Conservation (phyloP, 2,888 invertebrate species). For the Laothoe populi region DNA sequence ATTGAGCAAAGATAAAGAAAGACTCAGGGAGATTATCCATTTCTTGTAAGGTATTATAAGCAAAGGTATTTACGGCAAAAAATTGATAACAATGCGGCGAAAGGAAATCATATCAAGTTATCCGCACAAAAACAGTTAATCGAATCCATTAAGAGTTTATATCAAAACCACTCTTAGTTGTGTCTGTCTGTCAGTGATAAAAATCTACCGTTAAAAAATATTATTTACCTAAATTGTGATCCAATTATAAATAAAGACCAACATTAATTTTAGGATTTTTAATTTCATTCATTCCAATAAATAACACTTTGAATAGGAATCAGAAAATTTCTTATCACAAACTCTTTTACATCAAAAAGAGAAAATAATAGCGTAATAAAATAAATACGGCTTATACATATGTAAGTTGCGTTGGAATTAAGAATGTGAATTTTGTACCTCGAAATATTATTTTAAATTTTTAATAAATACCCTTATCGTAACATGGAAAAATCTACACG, state of each 20-base stretch:
- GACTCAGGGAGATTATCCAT: no score
- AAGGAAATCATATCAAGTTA: not conserved
- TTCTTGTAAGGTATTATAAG: not conserved
- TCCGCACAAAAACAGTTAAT: not conserved
- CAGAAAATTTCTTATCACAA: constrained; percentile 30
- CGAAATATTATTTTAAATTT: not conserved
- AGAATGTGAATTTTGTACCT: not conserved
- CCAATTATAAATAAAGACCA: not conserved
- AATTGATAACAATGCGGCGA: not conserved
- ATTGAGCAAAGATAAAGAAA: constrained; percentile 23
- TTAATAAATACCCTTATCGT: not conserved
- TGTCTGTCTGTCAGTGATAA: no score
- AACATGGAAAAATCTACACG: no score
- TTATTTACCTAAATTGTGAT: not conserved
- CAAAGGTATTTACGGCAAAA: not conserved
- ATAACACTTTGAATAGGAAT: constrained; percentile 46
- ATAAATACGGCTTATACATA: not conserved
- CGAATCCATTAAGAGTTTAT: not conserved
- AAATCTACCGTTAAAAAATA: no score
- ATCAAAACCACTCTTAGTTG: no score
- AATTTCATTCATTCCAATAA: constrained; percentile 16
- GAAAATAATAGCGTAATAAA: not conserved
- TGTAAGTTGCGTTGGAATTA: not conserved
- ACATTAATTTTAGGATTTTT: not conserved
- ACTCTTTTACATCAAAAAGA: constrained; percentile 1